Base-by-base conservation (phyloP, 2,113 vertebrate genomes). In the Australoheros scitulus region DNA sequence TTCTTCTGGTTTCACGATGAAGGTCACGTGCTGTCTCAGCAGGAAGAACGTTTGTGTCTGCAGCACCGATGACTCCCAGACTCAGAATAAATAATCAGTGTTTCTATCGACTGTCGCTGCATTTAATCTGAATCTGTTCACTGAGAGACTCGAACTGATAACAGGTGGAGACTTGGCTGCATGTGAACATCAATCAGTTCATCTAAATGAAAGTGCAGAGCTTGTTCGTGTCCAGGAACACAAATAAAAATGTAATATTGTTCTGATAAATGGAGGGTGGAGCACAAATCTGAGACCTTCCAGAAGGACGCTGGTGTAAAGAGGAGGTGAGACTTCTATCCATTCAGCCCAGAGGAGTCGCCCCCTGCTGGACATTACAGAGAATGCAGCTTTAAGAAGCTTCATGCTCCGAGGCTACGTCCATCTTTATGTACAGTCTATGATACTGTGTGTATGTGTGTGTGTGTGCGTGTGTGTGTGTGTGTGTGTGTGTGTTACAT, bases 401-500 rank as follows among this genome's bases (percentile, higher is more conserved):
- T 38, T 9, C 36, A 38, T 38, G 36, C 36, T 38, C 9, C 2
- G 36, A 38, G 8, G 36, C 36, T 38, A 7, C 8, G 36, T 38
- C 36, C 8, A 38, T 38, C 8, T 7, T 8, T 9, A 38, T 38
- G 8, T 38, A 38, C 36, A 38, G 36, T 38, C 36, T 11, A 43
- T 43, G 32, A 34, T 34, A 34, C 32, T 34, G 34, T 34, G 34
- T 34, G 34, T 34, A 6, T 34, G 34, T 34, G 32, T 34, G 32
- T 34, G 32, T 34, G 32, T 34, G 32, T 34, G 32, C 2, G 6
- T 7, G 32, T 6, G 5, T 6, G 32, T 6, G 32, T 6, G 32
- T 34, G 32, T 34, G 32, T 82, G 26, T 24, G 63, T 36, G 34
- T 32, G 26, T 7, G 1, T 91, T 94, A 96, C 95, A 77, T 83